phyloP scores from a whole-genome alignment of 2,113 vertebrate species.

The Numida meleagris region DNA sequence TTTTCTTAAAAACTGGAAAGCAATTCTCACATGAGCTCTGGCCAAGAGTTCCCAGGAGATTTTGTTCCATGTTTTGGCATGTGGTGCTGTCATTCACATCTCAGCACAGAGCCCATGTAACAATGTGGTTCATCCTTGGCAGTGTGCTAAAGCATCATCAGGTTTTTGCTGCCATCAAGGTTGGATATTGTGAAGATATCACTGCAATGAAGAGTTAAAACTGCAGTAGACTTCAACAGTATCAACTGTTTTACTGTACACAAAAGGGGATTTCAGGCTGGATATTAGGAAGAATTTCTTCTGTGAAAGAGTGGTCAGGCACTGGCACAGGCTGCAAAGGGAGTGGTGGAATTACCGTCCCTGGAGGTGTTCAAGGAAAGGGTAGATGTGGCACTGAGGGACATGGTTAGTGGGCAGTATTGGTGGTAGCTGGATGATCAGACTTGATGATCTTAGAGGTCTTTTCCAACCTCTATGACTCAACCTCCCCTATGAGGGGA shows the following conservation, averaged over 20 bases:
- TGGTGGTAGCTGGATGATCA: too few species aligned
- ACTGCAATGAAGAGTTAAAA: neutral
- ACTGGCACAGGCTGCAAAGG: too few species aligned
- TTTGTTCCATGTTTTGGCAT: neutral
- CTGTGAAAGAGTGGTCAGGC: too few species aligned
- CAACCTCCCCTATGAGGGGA: too few species aligned
- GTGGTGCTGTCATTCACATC: neutral
- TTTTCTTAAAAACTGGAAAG: neutral
- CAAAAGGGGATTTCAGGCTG: too few species aligned
- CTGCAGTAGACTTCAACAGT: neutral
- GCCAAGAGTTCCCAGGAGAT: neutral
- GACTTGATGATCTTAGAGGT: too few species aligned
- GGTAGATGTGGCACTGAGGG: too few species aligned
- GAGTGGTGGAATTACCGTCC: too few species aligned
- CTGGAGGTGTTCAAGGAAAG: too few species aligned
- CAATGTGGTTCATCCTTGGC: rapidly evolving
- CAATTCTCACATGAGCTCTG: neutral
- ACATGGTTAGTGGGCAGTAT: too few species aligned
- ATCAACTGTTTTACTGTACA: neutral
- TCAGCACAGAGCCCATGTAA: neutral
- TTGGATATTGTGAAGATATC: neutral
- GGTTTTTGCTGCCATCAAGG: neutral
- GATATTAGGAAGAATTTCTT: too few species aligned
- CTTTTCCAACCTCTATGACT: too few species aligned
- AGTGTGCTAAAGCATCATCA: neutral